Base-by-base conservation (phyloP, 1,140 invertebrate species). In the Eumeta japonica region DNA sequence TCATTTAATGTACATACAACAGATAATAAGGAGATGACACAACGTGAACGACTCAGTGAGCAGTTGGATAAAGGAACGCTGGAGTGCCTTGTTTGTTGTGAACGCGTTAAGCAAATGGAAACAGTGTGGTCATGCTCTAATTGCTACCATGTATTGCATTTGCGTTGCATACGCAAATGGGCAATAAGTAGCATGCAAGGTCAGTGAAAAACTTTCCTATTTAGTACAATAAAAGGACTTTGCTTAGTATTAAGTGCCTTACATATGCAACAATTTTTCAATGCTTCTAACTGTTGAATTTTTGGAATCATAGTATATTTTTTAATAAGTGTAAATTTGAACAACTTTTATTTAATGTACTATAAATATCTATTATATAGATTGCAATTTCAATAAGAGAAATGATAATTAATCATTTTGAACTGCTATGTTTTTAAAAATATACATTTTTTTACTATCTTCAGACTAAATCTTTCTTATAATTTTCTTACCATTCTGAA, bases 81-180 rank as follows among this genome's bases (percentile, higher is more conserved):
- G 32, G 94, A 97, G 62, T 98, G 95, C 60, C 79, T 96, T 47
- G 91, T 98, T 2, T 98, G 95, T 58, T 95, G 89, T 62, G 92
- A 94, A 30, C 71, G 78, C 28, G 85, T 97, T 16, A 82, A 85
- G 41, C 83, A 88, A 40, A 79, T 78, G 17, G 84, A 94, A 51
- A 73, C 83, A 7, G 84, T 93, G 16, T 98, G 95, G 95, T 89
- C 84, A 10, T 98, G 95, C 66, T 55, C 73, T 20, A 90, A 88
- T 46, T 98, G 95, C 54, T 96, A 85, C 71, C 89, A 97, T 58
- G 87, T 96, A 46, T 77, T 94, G 37, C 95, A 97, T 76, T 75
- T 98, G 2, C 81, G 83, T 37, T 97, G 95, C 63, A 87, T 92
- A 24, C 85, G 86, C 43, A 90, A 92, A 55, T 98, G 95, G 95